Evolutionary conservation across 2,888 invertebrate species (phyloP), one percentile per base, ranked within the genome.

Genomic region (Serrognathus titanus): DNA sequence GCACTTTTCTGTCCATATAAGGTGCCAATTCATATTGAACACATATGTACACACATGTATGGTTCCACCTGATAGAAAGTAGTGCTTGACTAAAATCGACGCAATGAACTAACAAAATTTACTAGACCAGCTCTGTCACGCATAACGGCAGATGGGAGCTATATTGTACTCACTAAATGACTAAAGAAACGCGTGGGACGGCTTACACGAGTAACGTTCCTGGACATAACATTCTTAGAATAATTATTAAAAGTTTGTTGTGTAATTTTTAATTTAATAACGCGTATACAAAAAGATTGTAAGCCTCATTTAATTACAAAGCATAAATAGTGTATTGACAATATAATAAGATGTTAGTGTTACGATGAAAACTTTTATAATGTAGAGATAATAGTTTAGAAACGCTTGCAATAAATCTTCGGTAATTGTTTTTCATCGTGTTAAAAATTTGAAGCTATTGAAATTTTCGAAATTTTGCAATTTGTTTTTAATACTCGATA

Each of bases 221-320:
- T 43, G 52, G 36, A 45, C 52, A 52, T 52, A 24, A 52, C 52
- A 52, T 52, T 52, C 52, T 31, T 52, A 52, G 52, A 52, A 52
- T 52, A 52, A 52, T 52, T 43, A 52, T 43, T 36, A 52, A 45
- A 36, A 20, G 13, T 43, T 31, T 38, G 31, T 49, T 48, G 48
- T 24, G 49, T 16, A 49, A 49, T 49, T 49, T 49, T 49, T 49
- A 38, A 49, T 49, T 51, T 38, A 40, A 51, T 35, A 11, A 43
- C 43, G 20, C 43, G 43, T 11, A 12, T 39, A 39, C 11, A 39
- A 39, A 39, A 39, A 39, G 11, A 31, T 39, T 39, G 12, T 12
- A n/a, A 12, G 39, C n/a, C 11, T 39, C 39, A 39, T 39, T 39
- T 39, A 13, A 43, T 43, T 16, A 20, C 43, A 20, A 43, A 43